Percentiles rank a stretch among this genome's conserved stretches.
Conservation (phyloP, 2,797 vertebrate genomes). For the Fistularia tabacaria region DNA sequence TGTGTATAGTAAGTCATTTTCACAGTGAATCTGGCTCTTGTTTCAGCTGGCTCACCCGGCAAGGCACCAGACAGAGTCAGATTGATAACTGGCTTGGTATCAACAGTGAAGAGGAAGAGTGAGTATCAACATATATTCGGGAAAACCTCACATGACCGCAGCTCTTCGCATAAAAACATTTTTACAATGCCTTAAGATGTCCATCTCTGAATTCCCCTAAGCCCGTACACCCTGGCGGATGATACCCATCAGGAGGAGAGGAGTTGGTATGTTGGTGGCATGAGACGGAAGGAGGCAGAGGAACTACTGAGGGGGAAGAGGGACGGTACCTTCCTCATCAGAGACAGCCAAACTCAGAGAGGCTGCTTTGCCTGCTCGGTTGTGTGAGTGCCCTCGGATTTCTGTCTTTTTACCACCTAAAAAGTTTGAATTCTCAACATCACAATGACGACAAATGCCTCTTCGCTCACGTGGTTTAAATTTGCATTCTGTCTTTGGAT, state of each 20-base stretch:
- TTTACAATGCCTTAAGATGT: neutral
- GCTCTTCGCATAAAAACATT: neutral
- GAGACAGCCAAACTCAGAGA: constrained; percentile 87
- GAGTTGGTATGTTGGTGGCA: constrained; percentile 88
- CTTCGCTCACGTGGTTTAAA: too few species aligned
- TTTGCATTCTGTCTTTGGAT: too few species aligned
- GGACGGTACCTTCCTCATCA: constrained; percentile 90
- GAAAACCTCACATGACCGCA: neutral
- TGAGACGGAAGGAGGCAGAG: constrained; percentile 85
- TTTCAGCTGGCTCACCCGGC: constrained; percentile 87
- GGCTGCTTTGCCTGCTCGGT: constrained; percentile 92
- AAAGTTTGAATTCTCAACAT: too few species aligned
- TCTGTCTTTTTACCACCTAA: neutral
- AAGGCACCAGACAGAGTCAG: constrained; percentile 85
- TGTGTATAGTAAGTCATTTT: too few species aligned
- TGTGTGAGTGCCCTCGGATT: constrained; percentile 78
- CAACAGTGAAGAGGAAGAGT: constrained; percentile 86
- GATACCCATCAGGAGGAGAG: constrained; percentile 81
- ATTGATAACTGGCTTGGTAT: constrained; percentile 88
- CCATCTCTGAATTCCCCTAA: constrained; percentile 28
- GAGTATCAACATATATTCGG: constrained; percentile 57
- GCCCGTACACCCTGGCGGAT: constrained; percentile 86
- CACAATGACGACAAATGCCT: too few species aligned
- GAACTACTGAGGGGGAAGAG: constrained; percentile 84
- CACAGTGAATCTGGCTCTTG: neutral